phyloP scores from a whole-genome alignment of 2,797 vertebrate species.

The Gallirallus australis region DNA sequence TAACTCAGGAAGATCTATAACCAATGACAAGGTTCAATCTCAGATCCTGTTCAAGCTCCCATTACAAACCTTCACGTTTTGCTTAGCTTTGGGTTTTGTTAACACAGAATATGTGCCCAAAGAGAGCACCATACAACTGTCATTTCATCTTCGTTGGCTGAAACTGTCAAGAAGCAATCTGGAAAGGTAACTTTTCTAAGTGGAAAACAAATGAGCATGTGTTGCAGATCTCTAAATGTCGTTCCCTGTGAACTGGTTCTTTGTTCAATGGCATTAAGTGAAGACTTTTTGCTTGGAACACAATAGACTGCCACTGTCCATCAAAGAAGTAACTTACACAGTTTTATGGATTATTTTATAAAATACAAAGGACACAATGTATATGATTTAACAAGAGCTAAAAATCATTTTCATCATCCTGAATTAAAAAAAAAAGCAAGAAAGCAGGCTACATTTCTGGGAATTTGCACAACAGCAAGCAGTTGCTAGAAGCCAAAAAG shows the following conservation, averaged over 20 bases:
- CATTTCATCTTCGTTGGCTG: not conserved
- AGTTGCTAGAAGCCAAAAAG: not conserved
- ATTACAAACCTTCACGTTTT: not conserved
- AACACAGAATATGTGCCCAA: not conserved
- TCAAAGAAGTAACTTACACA: not conserved
- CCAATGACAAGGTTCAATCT: not conserved
- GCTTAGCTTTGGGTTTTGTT: not conserved
- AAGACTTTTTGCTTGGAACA: not conserved
- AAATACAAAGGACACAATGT: not conserved
- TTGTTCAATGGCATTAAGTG: not conserved
- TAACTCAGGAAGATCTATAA: not conserved
- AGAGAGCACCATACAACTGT: not conserved
- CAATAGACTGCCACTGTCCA: not conserved
- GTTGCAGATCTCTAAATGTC: not conserved
- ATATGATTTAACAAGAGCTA: not conserved
- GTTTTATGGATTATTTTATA: not conserved
- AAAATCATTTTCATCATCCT: not conserved
- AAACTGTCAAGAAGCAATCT: not conserved
- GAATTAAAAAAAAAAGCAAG: not conserved
- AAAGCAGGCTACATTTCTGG: not conserved
- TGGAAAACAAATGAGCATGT: not conserved
- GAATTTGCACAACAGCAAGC: not conserved
- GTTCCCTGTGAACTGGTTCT: not conserved
- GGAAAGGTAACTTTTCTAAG: not conserved
- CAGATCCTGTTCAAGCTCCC: not conserved